A percentile compares a stretch with the other conserved stretches of the same genome.
Conservation (phyloP, 2,888 invertebrate genomes). For the Brassicogethes aeneus region DNA sequence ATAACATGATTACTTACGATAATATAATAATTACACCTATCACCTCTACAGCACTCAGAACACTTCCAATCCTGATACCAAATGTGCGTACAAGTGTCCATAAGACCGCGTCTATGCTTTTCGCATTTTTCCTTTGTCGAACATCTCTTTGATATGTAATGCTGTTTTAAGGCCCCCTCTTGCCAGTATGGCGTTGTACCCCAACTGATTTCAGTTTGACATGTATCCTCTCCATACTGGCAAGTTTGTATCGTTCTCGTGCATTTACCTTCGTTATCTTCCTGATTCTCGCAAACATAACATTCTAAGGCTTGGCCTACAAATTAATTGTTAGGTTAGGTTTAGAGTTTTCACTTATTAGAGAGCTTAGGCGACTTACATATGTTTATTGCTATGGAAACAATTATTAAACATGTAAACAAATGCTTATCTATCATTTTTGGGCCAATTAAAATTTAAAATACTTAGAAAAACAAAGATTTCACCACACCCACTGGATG, state of each 20-base stretch:
- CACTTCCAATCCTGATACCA: conserved; percentile 98
- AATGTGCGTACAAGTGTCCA: conserved; percentile 77
- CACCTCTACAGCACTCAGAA: conserved; percentile 91
- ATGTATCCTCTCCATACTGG: conserved; percentile 76
- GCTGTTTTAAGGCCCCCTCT: conserved; percentile 85
- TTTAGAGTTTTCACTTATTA: not conserved
- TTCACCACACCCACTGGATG: not conserved
- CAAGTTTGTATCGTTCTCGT: conserved; percentile 86
- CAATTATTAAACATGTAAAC: too few relatives aligned
- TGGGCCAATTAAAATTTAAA: too few relatives aligned
- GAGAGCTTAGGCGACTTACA: not conserved
- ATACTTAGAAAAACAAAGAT: not conserved
- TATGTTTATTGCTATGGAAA: not conserved
- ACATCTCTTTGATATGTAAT: conserved; percentile 87
- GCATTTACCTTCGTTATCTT: conserved; percentile 88
- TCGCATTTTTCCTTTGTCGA: conserved; percentile 74
- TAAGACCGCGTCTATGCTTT: conserved; percentile 56
- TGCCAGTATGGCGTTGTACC: conserved; percentile 96
- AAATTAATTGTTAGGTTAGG: conserved; percentile 14
- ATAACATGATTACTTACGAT: conserved; percentile 61
- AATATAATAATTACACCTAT: conserved; percentile 89
- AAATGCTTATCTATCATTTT: too few relatives aligned
- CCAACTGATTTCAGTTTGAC: conserved; percentile 86
- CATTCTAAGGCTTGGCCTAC: conserved; percentile 72
- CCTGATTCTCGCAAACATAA: conserved; percentile 90